Evolutionary conservation across 2,888 invertebrate species (phyloP).

Genomic region (Phanerotoma sp.): DNA sequence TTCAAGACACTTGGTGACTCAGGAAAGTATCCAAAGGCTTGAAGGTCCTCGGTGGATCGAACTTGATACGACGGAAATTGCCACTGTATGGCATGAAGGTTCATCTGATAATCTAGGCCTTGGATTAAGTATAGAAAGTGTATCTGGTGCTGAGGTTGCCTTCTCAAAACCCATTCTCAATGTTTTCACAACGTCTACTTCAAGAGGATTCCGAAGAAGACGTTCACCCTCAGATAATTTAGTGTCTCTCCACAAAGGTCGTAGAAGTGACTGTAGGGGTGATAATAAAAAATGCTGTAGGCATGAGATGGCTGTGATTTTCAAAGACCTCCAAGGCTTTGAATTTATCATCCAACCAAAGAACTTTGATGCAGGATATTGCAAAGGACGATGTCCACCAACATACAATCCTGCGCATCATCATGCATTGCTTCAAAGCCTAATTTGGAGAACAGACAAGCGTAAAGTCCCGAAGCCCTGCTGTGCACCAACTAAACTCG

Average conservation of each 20-base stretch:
- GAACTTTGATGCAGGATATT: conserved; percentile 70
- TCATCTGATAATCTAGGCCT: conserved; percentile 60
- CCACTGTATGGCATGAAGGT: conserved; percentile 57
- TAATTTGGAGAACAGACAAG: conserved; percentile 66
- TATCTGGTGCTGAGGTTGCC: conserved; percentile 23
- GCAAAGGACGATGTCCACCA: conserved; percentile 69
- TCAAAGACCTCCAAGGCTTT: conserved; percentile 67
- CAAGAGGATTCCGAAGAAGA: conserved; percentile 34
- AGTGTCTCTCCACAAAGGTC: conserved; percentile 54
- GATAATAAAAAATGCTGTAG: conserved; percentile 66
- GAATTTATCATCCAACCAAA: conserved; percentile 71
- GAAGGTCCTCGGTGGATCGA: conserved; percentile 63
- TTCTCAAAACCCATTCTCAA: conserved; percentile 51
- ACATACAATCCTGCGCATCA: conserved; percentile 70
- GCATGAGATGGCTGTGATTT: conserved; percentile 67
- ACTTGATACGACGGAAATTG: conserved; percentile 63
- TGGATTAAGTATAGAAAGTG: conserved; percentile 59
- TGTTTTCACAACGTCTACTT: conserved; percentile 41
- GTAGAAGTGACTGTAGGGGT: conserved; percentile 61
- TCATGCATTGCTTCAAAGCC: conserved; percentile 70
- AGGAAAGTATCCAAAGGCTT: conserved; percentile 50
- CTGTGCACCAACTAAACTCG: conserved; percentile 70
- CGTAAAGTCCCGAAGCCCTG: conserved; percentile 65
- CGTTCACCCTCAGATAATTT: conserved; percentile 41
- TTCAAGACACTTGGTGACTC: conserved; percentile 51